These are phyloP conservation scores for Mesoligia furuncula DNA, from an alignment of 2,888 invertebrate species.

Conservation along the genomic window DNA sequence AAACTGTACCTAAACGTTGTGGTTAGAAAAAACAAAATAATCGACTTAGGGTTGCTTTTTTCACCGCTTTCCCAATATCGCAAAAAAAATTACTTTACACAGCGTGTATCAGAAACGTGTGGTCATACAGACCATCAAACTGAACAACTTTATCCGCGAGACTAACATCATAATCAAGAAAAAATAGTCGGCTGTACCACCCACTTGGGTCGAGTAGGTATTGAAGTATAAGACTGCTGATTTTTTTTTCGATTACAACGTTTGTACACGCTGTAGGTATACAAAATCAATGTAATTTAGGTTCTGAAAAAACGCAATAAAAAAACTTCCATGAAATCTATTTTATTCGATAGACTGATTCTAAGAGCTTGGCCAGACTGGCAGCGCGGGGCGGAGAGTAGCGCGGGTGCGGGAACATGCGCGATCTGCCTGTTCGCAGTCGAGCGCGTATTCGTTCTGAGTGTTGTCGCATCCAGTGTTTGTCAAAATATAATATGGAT, in stretches of 20 bases:
- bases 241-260: background rate
- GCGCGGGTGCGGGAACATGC: too few relatives aligned
- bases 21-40: background rate
- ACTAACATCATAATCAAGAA: background rate
- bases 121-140: background rate
- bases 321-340: background rate
- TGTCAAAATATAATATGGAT: too few relatives aligned
- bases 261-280: background rate
- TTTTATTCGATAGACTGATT: background rate
- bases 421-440: too few relatives aligned
- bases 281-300: background rate
- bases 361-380: too few relatives aligned
- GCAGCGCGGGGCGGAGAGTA: too few relatives aligned
- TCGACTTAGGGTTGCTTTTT: background rate
- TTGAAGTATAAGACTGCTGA: background rate
- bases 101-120: background rate
- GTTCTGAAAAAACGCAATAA: background rate
- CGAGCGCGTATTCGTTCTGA: too few relatives aligned
- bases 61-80: background rate
- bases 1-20: conserved; percentile 15
- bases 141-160: background rate
- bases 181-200: background rate
- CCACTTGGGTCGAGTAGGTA: background rate
- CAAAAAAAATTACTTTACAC: background rate
- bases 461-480: too few relatives aligned